Conservation (phyloP, 2,888 invertebrate genomes). For the Aethes cnicana region DNA sequence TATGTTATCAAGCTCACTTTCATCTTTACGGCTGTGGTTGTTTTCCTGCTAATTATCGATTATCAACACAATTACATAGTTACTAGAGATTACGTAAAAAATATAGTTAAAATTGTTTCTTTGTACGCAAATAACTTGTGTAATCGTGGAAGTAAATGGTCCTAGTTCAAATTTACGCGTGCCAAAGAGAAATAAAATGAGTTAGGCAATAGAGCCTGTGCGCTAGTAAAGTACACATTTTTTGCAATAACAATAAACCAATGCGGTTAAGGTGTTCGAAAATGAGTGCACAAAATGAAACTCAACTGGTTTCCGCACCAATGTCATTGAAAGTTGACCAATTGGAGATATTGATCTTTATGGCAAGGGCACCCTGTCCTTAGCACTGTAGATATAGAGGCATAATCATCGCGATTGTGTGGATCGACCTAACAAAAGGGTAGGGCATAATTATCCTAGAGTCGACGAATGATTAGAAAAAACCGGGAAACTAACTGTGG, state of each 20-base stretch:
- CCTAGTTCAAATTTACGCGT: conserved; percentile 11
- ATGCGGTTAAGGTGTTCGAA: conserved; percentile 49
- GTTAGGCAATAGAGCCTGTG: conserved; percentile 3
- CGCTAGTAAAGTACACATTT: conserved; percentile 25
- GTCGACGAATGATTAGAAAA: conserved; percentile 1
- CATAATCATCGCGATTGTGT: conserved; percentile 17
- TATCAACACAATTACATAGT: background rate
- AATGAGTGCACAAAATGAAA: conserved; percentile 62
- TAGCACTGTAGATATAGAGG: conserved; percentile 18
- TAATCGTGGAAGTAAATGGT: background rate
- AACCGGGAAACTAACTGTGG: background rate
- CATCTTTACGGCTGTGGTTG: conserved; percentile 22
- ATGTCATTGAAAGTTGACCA: conserved; percentile 63
- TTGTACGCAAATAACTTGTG: background rate
- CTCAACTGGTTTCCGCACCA: conserved; percentile 42
- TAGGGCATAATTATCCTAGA: background rate
- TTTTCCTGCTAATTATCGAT: conserved; percentile 20
- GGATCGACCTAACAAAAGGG: conserved; percentile 1
- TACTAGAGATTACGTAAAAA: background rate
- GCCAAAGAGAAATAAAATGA: conserved; percentile 13
- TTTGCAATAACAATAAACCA: conserved; percentile 35
- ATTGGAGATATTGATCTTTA: conserved; percentile 28
- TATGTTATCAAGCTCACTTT: conserved; percentile 21
- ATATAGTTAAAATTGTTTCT: background rate
- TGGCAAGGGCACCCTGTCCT: conserved; percentile 26